These are phyloP conservation scores for Lingula anatina DNA, from an alignment of 2,888 invertebrate species.

Conservation along the genomic window DNA sequence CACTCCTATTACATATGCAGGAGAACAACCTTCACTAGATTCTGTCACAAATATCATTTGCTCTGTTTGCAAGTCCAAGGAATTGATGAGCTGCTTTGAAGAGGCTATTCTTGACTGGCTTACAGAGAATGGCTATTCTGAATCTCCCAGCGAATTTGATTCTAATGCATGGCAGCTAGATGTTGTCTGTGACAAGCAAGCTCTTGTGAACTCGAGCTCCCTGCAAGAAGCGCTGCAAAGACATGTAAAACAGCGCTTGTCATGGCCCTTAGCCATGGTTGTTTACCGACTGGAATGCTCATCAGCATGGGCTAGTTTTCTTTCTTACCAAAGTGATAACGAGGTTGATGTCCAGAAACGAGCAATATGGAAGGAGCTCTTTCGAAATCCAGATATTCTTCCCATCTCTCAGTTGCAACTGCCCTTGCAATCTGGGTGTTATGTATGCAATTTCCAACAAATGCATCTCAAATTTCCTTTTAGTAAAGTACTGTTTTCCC, in stretches of 20 bases:
- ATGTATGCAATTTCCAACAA: too few relatives aligned
- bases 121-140: not conserved
- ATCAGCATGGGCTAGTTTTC: slow-evolving; percentile 2
- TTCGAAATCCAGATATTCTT: too few relatives aligned
- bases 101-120: slow-evolving; percentile 1
- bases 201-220: not conserved
- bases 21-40: slow-evolving; percentile 9
- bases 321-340: too few relatives aligned
- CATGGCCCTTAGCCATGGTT: slow-evolving; percentile 1
- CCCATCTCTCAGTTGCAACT: too few relatives aligned
- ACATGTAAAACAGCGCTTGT: not conserved
- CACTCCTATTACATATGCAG: slow-evolving; percentile 16
- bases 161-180: slow-evolving; percentile 2
- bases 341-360: too few relatives aligned
- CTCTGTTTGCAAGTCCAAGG: slow-evolving; percentile 1
- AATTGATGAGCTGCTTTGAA: not conserved
- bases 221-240: not conserved
- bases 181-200: not conserved
- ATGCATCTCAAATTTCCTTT: too few relatives aligned
- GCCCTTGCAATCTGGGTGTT: too few relatives aligned
- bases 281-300: slow-evolving; percentile 1
- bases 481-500: too few relatives aligned
- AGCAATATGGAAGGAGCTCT: too few relatives aligned
- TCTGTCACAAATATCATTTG: slow-evolving; percentile 11
- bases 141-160: not conserved